Base-by-base conservation (phyloP, 1,140 invertebrate genomes). In the Leptonema lineaticorne region DNA sequence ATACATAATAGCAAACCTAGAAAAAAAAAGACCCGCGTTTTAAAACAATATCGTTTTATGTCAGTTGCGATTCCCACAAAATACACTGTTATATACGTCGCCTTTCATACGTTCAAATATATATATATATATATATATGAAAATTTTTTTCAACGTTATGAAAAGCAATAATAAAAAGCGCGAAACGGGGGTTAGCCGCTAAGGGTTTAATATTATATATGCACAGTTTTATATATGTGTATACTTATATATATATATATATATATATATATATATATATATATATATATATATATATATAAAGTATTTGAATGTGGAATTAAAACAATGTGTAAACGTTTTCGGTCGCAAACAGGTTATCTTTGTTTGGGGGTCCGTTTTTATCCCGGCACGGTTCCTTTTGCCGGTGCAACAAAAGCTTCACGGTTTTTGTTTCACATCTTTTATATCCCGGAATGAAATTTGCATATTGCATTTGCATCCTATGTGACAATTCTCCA, bases 331-430 rank as follows among this genome's bases (percentile, higher is more conserved):
- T 30, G 18, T 30, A 64, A 64, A 50, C 22, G 18, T 68, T 58
- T 60, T 63, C 56, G 27, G 70, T 63, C 45, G 45, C 46, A 68
- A 71, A 71, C 69, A 71, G 69, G 69, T 71, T 71, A 64, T 71
- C 59, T 68, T 57, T 63, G 65, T 58, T 37, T 24, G 46, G 20
- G 26, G 16, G 9, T 50, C 45, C 41, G 8, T 20, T 11, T 11
- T 45, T n/a, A n/a, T n/a, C n/a, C 11, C 37, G 37, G 37, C 37
- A 9, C 11, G 37, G 37, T 16, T 41, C 37, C 9, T 11, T n/a
- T 33, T 33, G 5, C 5, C 30, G 30, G 30, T 1, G 37, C 48
- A 26, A 53, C 58, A 62, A 62, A 28, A 62, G 58, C 58, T 27
- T 28, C 56, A 18, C 11, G 30, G 1, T 64, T 64, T 64, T 64